Base-by-base conservation (phyloP, 1,140 invertebrate species). In the Sipha flava region DNA sequence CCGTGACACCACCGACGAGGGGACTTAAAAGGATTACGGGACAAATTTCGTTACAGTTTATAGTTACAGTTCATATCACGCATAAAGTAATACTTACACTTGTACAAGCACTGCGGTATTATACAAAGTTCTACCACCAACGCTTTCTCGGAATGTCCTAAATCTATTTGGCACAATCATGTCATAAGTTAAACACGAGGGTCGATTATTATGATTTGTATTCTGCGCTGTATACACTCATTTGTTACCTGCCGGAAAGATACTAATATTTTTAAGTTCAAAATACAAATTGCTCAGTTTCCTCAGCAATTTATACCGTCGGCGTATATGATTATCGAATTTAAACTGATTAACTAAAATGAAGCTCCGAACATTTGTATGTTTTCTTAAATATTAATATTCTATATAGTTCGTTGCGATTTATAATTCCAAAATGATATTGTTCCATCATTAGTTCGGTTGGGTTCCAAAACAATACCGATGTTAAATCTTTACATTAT, bases 1-100 rank as follows among this genome's bases (percentile, higher is more conserved):
- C 31, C 14, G 23, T 9, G n/a, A n/a, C 40, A 21, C 37, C 21
- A 16, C 23, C 6, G 64, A 9, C 9, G 14, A 37, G 12, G 52
- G 31, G 72, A 75, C 72, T 75, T 75, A 75, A 75, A 75, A 75
- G 72, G 72, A 75, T 75, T 75, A 57, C 21, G 34, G 52, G 73
- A 77, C 73, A 40, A 77, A 77, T 77, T 59, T 77, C 52, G 52
- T 77, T 59, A 77, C 73, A 26, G 29, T 59, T 77, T 77, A 77
- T 54, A n/a, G 34, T 6, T 1, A 64, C 26, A 4, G 12, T 21
- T 54, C 16, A 47, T 49, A 49, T 72, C 26, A 45, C 16, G 47
- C 31, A 26, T 16, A 1, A 7, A 66, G 72, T 54, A 75, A 75
- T 75, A 47, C 49, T 37, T 52, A 54, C 40, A 52, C 72, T 75